These are phyloP conservation scores for Circaetus cinerascens DNA, from an alignment of 2,113 vertebrate genomes.

Conservation along the genomic window DNA sequence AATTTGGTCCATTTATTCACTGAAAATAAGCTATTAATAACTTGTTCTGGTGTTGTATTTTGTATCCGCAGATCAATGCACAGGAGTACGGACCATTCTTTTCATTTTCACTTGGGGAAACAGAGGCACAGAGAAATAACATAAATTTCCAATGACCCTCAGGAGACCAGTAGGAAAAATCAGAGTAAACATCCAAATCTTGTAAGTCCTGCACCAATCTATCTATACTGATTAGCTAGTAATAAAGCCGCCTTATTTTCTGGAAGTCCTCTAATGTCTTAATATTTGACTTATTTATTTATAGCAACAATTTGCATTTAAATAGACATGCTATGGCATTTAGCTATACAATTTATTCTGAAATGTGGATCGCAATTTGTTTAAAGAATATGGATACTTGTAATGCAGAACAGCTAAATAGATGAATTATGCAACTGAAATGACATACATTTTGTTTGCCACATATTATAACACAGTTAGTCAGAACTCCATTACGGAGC, in stretches of 20 bases:
- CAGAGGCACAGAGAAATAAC: background rate
- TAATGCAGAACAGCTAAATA: background rate
- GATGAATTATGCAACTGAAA: background rate
- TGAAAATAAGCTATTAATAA: background rate
- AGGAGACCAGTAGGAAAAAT: background rate
- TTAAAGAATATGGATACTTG: slow-evolving; percentile 4
- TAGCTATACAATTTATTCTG: background rate
- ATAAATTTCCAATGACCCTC: background rate
- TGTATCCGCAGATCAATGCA: background rate
- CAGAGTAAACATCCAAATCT: background rate
- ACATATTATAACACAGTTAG: background rate
- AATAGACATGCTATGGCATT: background rate
- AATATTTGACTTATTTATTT: background rate
- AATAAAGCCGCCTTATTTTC: background rate
- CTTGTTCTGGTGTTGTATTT: background rate
- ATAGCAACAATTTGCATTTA: slow-evolving; percentile 1
- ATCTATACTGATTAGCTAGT: background rate
- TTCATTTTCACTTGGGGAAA: background rate
- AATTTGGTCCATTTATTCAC: background rate
- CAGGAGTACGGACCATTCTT: background rate
- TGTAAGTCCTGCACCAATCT: background rate
- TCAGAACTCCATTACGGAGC: background rate
- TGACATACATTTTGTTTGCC: background rate
- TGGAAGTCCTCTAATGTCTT: background rate
- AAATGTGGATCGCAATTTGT: background rate